These are phyloP conservation scores for Patella pellucida DNA, from an alignment of 2,888 invertebrate genomes.

Conservation along the genomic window DNA sequence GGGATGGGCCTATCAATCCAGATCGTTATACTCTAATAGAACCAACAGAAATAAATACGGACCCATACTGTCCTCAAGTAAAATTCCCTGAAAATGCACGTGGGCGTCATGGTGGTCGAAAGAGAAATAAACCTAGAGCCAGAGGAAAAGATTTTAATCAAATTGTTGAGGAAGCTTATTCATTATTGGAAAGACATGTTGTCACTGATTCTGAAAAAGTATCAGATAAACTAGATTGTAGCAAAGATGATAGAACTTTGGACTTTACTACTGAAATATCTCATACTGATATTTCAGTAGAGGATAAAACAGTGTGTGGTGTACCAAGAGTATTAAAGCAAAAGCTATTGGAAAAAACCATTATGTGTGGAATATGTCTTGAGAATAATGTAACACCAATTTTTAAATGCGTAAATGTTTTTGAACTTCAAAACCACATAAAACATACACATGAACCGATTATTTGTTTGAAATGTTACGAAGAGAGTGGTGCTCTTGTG, in stretches of 20 bases:
- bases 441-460: background rate
- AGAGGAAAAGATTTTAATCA: too few species aligned
- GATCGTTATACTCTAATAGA: background rate
- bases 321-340: background rate
- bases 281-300: too few species aligned
- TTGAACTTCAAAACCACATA: background rate
- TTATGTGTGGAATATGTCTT: background rate
- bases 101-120: too few species aligned
- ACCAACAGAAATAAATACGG: background rate
- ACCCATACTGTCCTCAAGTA: background rate
- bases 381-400: background rate
- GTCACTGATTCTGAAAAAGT: background rate
- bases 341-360: background rate
- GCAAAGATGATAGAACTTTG: background rate
- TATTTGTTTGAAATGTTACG: background rate
- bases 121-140: too few species aligned
- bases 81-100: background rate
- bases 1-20: background rate
- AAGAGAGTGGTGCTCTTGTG: background rate
- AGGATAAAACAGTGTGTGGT: background rate
- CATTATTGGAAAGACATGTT: too few species aligned
- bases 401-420: background rate
- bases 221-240: background rate
- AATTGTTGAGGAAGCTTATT: too few species aligned
- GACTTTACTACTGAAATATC: background rate